Percentiles rank a stretch among this genome's conserved stretches.
Evolutionary conservation across 1,140 invertebrate species (phyloP).

Genomic region (Bombyx mori): ASM3026992v2 NC_085117.1:11283001-11283500

Average conservation of each 20-base stretch:
- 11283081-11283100: slow-evolving; percentile 3
- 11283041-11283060: slow-evolving; percentile 15
- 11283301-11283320: too few relatives aligned
- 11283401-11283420: too few relatives aligned
- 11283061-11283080: slow-evolving; percentile 21
- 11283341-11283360: too few relatives aligned
- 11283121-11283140: neutral
- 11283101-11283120: slow-evolving; percentile 4
- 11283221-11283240: neutral
- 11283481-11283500: too few relatives aligned
- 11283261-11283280: neutral
- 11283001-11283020: slow-evolving; percentile 14
- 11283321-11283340: too few relatives aligned
- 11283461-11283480: too few relatives aligned
- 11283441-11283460: too few relatives aligned
- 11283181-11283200: slow-evolving; percentile 5
- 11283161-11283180: too few relatives aligned
- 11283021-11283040: slow-evolving; percentile 17
- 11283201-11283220: slow-evolving; percentile 29
- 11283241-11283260: neutral
- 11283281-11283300: too few relatives aligned
- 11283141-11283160: neutral
- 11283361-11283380: too few relatives aligned
- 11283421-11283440: too few relatives aligned
- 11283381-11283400: too few relatives aligned